phyloP scores from a whole-genome alignment of 2,797 vertebrate genomes.

The Coendou prehensilis region DNA sequence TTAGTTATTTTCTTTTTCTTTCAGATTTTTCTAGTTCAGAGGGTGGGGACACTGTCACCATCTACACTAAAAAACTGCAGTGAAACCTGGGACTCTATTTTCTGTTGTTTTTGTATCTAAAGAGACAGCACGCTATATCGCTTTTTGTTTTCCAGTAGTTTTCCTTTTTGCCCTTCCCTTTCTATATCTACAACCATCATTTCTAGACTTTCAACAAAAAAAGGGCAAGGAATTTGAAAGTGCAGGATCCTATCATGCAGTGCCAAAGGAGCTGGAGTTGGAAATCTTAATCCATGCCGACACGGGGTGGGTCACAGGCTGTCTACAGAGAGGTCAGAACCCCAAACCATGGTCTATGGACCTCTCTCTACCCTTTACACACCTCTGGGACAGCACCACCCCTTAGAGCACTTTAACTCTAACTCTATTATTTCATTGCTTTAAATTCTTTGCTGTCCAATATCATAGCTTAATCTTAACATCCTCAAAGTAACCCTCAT shows the following conservation, averaged over 20 bases:
- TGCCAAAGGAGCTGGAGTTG: not conserved
- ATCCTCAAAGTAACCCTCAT: not conserved
- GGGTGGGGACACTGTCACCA: not conserved
- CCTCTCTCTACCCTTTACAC: not conserved
- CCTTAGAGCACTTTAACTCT: not conserved
- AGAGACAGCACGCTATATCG: not conserved
- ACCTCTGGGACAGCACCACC: not conserved
- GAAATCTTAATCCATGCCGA: not conserved
- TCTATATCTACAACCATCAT: not conserved
- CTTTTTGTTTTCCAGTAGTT: not conserved
- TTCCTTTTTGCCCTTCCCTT: not conserved
- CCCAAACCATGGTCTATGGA: not conserved
- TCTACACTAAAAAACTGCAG: not conserved
- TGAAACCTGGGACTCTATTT: not conserved
- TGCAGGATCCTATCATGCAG: not conserved
- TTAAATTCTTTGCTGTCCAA: not conserved
- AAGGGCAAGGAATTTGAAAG: not conserved
- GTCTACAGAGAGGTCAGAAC: not conserved
- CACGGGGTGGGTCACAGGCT: rapidly evolving
- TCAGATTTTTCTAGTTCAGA: not conserved
- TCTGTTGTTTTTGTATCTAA: not conserved
- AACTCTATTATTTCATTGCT: not conserved
- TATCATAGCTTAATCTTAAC: not conserved
- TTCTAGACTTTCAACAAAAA: not conserved
- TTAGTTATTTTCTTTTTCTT: not conserved